Evolutionary conservation across 2,888 invertebrate species (phyloP).

Genomic region (Dynastes hyllus): DNA sequence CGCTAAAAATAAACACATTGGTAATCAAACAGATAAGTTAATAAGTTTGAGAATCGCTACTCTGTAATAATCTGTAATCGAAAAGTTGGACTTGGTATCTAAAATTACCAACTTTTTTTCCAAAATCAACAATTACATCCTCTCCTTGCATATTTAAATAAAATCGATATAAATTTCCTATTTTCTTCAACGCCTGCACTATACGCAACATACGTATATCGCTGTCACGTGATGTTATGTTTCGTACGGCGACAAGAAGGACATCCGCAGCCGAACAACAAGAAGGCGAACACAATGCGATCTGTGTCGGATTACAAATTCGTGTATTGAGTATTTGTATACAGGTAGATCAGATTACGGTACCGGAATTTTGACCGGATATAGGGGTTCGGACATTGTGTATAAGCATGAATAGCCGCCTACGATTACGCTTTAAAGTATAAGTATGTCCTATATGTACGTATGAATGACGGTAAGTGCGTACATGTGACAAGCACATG

Average conservation of each 20-base stretch:
- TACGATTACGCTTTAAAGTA: constrained; percentile 5
- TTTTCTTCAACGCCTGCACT: background rate
- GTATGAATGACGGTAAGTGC: background rate
- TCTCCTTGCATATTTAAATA: too few species aligned
- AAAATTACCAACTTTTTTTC: too few species aligned
- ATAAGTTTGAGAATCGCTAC: too few species aligned
- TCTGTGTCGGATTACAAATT: constrained; percentile 53
- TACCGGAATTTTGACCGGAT: constrained; percentile 56
- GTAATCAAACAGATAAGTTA: too few species aligned
- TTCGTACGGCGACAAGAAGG: constrained; percentile 21
- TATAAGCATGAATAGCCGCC: constrained; percentile 16
- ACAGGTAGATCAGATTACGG: constrained; percentile 56
- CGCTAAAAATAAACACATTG: too few species aligned
- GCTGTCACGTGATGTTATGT: constrained; percentile 13
- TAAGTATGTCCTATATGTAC: background rate
- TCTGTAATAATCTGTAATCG: too few species aligned
- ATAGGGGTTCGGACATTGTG: constrained; percentile 52
- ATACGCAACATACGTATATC: constrained; percentile 1
- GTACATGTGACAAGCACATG: too few species aligned
- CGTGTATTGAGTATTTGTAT: constrained; percentile 51
- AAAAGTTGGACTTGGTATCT: too few species aligned
- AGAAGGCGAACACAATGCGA: constrained; percentile 42
- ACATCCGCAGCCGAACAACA: constrained; percentile 30
- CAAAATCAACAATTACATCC: too few species aligned
- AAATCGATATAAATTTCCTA: too few species aligned